phyloP scores from a whole-genome alignment of 2,113 vertebrate genomes.

The Varanus komodoensis region DNA sequence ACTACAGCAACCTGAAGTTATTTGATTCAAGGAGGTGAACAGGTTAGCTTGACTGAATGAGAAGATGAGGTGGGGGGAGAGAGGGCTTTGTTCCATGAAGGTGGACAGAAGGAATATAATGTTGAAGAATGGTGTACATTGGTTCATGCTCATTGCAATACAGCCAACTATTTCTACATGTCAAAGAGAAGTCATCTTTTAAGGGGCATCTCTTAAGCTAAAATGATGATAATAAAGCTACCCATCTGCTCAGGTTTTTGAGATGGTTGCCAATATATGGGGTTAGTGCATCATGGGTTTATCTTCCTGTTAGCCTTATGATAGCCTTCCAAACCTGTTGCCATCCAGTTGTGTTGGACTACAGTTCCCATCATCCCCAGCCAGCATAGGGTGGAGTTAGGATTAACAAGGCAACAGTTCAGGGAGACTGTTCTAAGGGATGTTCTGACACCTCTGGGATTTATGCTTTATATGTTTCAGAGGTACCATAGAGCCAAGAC shows the following conservation, averaged over 20 bases:
- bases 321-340: background rate
- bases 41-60: background rate
- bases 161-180: background rate
- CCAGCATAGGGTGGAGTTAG: background rate
- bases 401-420: background rate
- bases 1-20: background rate
- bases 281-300: constrained; percentile 28
- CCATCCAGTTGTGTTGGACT: too few species aligned
- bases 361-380: too few species aligned
- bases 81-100: background rate
- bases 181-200: background rate
- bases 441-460: constrained; percentile 2
- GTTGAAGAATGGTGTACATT: background rate
- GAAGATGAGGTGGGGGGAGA: background rate
- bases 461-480: constrained; percentile 19
- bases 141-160: too few species aligned
- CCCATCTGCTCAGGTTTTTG: background rate
- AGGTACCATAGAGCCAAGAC: background rate
- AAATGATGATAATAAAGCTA: background rate
- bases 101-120: background rate
- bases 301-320: background rate
- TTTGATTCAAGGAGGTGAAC: background rate
- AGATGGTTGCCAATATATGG: background rate
- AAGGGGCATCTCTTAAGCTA: background rate
- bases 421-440: background rate